These are phyloP conservation scores for Fistularia commersonii DNA, from an alignment of 2,797 vertebrate species.

Conservation along the genomic window DNA sequence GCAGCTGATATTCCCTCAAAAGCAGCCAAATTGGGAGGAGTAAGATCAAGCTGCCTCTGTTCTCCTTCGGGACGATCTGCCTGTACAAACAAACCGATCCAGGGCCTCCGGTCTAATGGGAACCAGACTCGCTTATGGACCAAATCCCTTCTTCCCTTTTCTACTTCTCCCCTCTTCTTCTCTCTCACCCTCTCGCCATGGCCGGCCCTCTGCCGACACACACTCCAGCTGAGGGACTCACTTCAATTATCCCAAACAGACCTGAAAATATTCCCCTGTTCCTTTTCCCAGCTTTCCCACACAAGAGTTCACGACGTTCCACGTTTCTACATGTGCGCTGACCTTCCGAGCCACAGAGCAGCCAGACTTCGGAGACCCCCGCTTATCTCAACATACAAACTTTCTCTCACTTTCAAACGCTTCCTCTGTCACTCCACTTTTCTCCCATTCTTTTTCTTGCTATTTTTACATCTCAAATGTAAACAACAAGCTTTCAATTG, in stretches of 20 bases:
- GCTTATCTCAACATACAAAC: conserved; percentile 49
- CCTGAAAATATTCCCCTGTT: conserved; percentile 69
- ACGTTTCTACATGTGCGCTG: conserved; percentile 42
- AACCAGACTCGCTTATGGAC: conserved; percentile 74
- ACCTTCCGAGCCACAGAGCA: conserved; percentile 54
- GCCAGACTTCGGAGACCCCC: conserved; percentile 47
- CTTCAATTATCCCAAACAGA: conserved; percentile 80
- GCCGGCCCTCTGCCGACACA: conserved; percentile 41
- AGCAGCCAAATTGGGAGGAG: conserved; percentile 59
- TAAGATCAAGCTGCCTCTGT: conserved; percentile 56
- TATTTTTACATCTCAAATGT: conserved; percentile 3
- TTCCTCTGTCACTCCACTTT: conserved; percentile 36
- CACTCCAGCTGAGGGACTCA: conserved; percentile 71
- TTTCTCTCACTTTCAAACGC: conserved; percentile 44
- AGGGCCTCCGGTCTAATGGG: conserved; percentile 76
- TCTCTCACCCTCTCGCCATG: conserved; percentile 21
- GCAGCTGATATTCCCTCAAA: conserved; percentile 67
- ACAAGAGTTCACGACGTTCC: conserved; percentile 43
- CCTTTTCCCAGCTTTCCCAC: conserved; percentile 61
- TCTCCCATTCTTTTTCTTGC: conserved; percentile 1
- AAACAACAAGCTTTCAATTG: conserved; percentile 11
- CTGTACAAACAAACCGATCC: conserved; percentile 75
- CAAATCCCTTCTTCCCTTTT: conserved; percentile 40
- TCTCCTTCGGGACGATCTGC: conserved; percentile 72
- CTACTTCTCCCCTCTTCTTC: conserved; percentile 22